Percentiles rank a stretch among this genome's conserved stretches.
phyloP scores from a whole-genome alignment of 2,113 vertebrate genomes.

The Callocephalon fimbriatum region DNA sequence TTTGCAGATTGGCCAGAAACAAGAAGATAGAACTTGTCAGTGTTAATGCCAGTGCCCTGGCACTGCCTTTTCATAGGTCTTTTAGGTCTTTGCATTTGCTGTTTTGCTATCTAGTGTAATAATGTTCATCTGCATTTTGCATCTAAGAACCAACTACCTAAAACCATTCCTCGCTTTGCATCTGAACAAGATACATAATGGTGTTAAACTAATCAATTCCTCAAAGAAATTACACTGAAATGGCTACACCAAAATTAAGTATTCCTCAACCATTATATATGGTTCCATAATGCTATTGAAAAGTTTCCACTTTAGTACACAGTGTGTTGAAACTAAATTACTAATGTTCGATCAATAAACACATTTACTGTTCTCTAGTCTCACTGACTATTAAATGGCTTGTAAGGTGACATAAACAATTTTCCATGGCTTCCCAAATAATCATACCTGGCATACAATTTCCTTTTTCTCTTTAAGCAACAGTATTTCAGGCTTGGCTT shows the following conservation, averaged over 20 bases:
- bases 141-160: background rate
- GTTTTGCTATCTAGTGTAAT: background rate
- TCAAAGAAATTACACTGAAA: background rate
- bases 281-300: background rate
- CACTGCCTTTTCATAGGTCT: background rate
- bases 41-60: background rate
- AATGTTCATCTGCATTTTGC: background rate
- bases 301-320: background rate
- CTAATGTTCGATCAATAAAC: background rate
- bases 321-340: background rate
- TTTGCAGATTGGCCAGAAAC: background rate
- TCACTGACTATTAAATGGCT: background rate
- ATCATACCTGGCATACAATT: slow-evolving; percentile 10
- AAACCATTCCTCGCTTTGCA: background rate
- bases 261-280: background rate
- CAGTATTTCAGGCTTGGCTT: background rate
- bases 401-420: slow-evolving; percentile 26
- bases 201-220: background rate
- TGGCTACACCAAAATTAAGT: background rate
- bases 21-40: background rate
- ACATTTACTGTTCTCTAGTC: slow-evolving; percentile 2
- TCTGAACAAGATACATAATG: background rate
- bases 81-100: background rate
- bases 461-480: background rate
- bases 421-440: slow-evolving; percentile 25